A percentile compares a stretch with the other conserved stretches of the same genome.
Conservation (phyloP, 1,140 invertebrate species). For the Lasioglossum baleicum region DNA sequence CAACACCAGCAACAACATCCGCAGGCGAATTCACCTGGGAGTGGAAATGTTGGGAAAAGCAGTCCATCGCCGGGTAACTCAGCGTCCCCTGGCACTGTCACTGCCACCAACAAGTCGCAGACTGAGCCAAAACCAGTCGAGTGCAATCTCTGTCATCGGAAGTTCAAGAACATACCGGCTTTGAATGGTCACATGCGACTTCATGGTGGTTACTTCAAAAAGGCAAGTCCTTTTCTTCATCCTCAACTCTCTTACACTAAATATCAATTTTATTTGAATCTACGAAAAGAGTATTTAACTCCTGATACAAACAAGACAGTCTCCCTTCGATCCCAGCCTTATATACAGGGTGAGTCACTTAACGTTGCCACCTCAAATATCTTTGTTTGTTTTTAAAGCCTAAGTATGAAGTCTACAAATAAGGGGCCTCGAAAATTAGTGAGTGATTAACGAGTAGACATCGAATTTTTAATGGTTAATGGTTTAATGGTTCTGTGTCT, state of each 20-base stretch:
- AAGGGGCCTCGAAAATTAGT: too few species aligned
- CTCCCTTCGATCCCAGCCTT: constrained; percentile 12
- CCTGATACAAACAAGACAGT: not conserved
- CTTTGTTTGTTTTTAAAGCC: too few species aligned
- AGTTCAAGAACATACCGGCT: constrained; percentile 98
- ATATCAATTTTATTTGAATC: too few species aligned
- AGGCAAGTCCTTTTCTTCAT: constrained; percentile 80
- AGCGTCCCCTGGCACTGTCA: constrained; percentile 68
- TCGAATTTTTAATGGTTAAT: too few species aligned
- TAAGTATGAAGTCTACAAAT: too few species aligned
- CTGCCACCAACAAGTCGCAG: constrained; percentile 79
- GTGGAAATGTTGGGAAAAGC: constrained; percentile 71
- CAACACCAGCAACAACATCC: constrained; percentile 71
- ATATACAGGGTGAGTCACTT: too few species aligned
- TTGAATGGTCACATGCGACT: constrained; percentile 98
- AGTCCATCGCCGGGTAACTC: constrained; percentile 73
- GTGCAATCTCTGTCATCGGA: constrained; percentile 95
- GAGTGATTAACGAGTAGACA: too few species aligned
- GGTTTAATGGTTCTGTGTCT: too few species aligned
- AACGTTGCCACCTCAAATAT: too few species aligned
- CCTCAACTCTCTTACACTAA: too few species aligned
- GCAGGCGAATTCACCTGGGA: constrained; percentile 72
- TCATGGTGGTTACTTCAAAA: constrained; percentile 97
- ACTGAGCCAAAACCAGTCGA: constrained; percentile 90
- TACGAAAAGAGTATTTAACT: not conserved